phyloP scores from a whole-genome alignment of 1,140 invertebrate genomes.

The Agrypnia vestita region DNA sequence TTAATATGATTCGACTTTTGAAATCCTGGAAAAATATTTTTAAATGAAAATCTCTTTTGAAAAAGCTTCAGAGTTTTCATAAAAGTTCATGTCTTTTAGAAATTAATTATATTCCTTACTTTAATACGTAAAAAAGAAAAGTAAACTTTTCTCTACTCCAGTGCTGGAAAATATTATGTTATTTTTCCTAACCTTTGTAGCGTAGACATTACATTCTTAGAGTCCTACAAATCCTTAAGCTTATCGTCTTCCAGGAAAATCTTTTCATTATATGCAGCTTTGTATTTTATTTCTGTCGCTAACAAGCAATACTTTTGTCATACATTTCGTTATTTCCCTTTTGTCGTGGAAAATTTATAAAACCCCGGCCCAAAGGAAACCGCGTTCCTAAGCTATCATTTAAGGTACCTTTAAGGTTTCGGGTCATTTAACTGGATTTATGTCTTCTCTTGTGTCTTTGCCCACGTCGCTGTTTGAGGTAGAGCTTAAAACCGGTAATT shows the following conservation, averaged over 20 bases:
- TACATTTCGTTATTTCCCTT: constrained; percentile 13
- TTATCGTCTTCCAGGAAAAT: constrained; percentile 12
- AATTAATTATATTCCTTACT: no score
- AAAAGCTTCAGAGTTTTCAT: no score
- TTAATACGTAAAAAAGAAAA: no score
- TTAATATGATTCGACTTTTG: no score
- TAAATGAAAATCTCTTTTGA: no score
- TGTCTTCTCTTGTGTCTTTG: constrained; percentile 9
- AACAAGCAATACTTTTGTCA: constrained; percentile 24
- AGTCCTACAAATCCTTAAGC: no score
- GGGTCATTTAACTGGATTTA: constrained; percentile 36
- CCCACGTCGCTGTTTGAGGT: neutral
- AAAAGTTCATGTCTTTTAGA: no score
- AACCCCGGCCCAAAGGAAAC: neutral
- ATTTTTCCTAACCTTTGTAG: no score
- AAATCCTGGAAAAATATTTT: no score
- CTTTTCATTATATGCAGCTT: constrained; percentile 4
- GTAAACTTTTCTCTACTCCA: no score
- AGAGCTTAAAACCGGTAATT: neutral
- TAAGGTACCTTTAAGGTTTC: constrained; percentile 14
- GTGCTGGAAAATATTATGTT: no score
- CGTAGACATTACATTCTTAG: no score
- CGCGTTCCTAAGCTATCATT: neutral
- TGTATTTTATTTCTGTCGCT: constrained; percentile 15
- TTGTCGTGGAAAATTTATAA: constrained; percentile 26